A percentile compares a stretch with the other conserved stretches of the same genome.
Evolutionary conservation across 1,140 invertebrate species (phyloP).

Genomic region (Polyergus mexicanus): DNA sequence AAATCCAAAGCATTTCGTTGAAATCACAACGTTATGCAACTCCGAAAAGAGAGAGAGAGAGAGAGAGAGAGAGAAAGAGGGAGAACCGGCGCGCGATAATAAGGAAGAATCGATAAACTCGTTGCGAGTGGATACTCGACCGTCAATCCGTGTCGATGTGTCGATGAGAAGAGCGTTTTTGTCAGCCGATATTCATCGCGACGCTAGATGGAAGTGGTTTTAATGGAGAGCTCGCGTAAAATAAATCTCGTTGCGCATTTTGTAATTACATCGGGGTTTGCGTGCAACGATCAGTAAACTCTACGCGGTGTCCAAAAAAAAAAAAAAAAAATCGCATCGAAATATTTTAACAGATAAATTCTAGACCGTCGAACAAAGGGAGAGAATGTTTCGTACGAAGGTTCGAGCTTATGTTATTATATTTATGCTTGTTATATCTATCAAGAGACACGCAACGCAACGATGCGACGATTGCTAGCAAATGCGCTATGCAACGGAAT

Average conservation of each 20-base stretch:
- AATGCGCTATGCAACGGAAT: neutral
- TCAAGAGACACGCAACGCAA: neutral
- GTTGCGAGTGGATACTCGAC: conserved; percentile 33
- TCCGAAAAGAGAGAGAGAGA: neutral
- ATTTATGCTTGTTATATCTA: neutral
- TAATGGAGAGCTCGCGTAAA: conserved; percentile 40
- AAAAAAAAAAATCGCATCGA: neutral
- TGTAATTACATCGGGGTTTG: conserved; percentile 28
- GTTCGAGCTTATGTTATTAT: neutral
- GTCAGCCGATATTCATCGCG: conserved; percentile 50
- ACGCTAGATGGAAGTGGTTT: conserved; percentile 32
- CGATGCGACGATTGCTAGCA: neutral
- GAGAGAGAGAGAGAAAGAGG: conserved; percentile 11
- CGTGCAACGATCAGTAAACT: neutral
- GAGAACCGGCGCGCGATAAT: conserved; percentile 28
- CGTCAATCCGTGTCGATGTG: conserved; percentile 50
- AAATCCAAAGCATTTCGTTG: conserved; percentile 16
- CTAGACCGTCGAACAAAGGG: neutral
- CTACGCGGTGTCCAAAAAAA: neutral
- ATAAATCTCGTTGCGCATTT: conserved; percentile 49
- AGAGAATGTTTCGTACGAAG: neutral
- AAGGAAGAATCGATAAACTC: conserved; percentile 45
- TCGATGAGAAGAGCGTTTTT: conserved; percentile 44
- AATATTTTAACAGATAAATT: conserved; percentile 9
- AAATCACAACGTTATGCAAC: neutral